A percentile compares a stretch with the other conserved stretches of the same genome.
Evolutionary conservation across 2,113 vertebrate genomes (phyloP).

Genomic region (Zapornia atra): DNA sequence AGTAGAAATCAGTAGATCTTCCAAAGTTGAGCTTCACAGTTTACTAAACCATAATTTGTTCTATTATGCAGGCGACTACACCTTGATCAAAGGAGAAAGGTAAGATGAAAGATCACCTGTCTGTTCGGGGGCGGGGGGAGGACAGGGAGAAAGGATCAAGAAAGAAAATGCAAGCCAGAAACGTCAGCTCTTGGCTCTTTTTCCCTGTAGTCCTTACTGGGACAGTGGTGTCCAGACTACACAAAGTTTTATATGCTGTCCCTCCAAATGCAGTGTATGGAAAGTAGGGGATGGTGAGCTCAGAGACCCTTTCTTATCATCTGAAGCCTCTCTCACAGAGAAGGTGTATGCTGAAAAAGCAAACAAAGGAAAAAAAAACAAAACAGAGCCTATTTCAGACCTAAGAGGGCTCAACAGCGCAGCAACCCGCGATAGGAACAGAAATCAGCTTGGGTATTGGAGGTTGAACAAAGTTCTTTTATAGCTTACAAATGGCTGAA

Average conservation of each 20-base stretch:
- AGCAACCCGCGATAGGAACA: background rate
- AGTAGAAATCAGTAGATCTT: background rate
- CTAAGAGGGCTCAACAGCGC: background rate
- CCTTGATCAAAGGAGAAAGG: slow-evolving; percentile 11
- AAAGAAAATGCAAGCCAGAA: background rate
- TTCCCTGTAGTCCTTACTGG: background rate
- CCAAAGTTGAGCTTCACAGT: background rate
- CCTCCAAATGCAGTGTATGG: background rate
- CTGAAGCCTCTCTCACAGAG: background rate
- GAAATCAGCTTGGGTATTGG: background rate
- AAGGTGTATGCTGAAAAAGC: slow-evolving; percentile 20
- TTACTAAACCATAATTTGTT: background rate
- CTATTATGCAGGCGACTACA: background rate
- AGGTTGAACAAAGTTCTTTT: slow-evolving; percentile 24
- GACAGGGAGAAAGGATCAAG: background rate
- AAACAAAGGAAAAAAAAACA: background rate
- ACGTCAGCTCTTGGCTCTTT: background rate
- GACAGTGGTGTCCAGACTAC: background rate
- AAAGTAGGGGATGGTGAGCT: background rate
- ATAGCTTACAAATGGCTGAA: slow-evolving; percentile 50
- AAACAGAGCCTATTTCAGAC: background rate
- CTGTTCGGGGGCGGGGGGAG: background rate
- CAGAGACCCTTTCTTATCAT: background rate
- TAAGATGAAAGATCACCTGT: background rate
- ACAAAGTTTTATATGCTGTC: background rate